Evolutionary conservation across 2,113 vertebrate genomes (phyloP).

Genomic region (Mellivora capensis): DNA sequence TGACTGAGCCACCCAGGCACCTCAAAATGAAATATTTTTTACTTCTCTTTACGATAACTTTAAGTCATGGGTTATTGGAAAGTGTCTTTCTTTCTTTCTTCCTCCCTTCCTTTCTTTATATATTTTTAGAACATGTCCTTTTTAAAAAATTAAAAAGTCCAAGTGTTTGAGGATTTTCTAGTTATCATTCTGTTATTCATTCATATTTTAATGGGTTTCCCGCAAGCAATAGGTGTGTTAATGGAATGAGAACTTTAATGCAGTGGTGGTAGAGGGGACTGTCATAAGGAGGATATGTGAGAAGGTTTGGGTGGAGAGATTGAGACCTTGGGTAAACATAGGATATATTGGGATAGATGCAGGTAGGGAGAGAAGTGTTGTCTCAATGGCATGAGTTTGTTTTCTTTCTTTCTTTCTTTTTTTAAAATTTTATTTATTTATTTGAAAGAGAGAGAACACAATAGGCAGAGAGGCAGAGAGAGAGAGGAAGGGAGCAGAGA

Average conservation of each 20-base stretch:
- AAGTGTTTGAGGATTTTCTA: background rate
- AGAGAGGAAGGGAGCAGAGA: no score
- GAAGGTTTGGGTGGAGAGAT: background rate
- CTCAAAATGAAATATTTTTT: background rate
- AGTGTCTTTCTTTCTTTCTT: background rate
- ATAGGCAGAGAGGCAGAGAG: no score
- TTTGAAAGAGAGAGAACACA: no score
- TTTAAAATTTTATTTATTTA: no score
- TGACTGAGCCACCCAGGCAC: background rate
- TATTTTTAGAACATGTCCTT: background rate
- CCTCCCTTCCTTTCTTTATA: no score
- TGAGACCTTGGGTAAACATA: background rate
- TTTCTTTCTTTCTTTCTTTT: background rate
- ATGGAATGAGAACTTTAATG: background rate
- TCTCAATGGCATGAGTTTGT: background rate
- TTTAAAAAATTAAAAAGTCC: background rate
- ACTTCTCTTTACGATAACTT: background rate
- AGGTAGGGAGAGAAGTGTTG: background rate
- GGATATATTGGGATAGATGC: background rate
- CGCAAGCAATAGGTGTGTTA: background rate
- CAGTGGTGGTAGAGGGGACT: fast-evolving
- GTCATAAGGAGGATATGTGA: background rate
- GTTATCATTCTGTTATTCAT: background rate
- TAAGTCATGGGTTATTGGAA: background rate
- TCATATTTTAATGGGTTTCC: background rate